These are phyloP conservation scores for Tenthredo mesomela DNA, from an alignment of 2,888 invertebrate species.

Conservation along the genomic window DNA sequence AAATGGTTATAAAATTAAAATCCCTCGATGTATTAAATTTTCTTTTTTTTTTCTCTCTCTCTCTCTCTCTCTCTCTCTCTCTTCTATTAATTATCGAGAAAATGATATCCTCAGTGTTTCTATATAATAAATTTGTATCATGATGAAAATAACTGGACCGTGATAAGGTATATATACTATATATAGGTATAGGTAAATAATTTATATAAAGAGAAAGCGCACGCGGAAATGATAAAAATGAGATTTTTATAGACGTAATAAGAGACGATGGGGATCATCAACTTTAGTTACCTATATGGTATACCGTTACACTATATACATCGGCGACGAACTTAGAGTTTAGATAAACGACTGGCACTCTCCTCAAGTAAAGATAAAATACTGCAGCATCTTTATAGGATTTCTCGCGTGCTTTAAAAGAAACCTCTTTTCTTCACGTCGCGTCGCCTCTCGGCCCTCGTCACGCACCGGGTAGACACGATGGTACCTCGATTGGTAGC, in stretches of 20 bases:
- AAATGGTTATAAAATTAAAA: slow-evolving; percentile 26
- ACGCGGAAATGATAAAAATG: not conserved
- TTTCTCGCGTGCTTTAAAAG: not conserved
- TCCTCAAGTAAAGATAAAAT: slow-evolving; percentile 23
- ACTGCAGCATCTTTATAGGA: not conserved
- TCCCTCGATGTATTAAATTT: slow-evolving; percentile 4
- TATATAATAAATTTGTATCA: not conserved
- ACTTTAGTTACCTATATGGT: not conserved
- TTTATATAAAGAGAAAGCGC: not conserved
- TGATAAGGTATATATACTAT: not conserved
- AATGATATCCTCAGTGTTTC: not conserved
- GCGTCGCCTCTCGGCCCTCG: slow-evolving; percentile 16
- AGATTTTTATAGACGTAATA: slow-evolving; percentile 1
- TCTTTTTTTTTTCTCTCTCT: not conserved
- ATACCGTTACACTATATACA: not conserved
- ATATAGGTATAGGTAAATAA: not conserved
- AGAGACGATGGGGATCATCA: not conserved
- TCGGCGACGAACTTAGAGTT: not conserved
- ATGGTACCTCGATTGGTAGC: slow-evolving; percentile 66
- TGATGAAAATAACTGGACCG: not conserved
- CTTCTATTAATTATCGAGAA: not conserved
- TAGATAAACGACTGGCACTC: slow-evolving; percentile 7
- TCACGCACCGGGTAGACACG: slow-evolving; percentile 62
- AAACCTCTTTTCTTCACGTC: slow-evolving; percentile 10
- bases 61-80: not conserved